Conservation (phyloP, 92 coral and sea anemone genomes). For the Desmophyllum pertusum region DNA sequence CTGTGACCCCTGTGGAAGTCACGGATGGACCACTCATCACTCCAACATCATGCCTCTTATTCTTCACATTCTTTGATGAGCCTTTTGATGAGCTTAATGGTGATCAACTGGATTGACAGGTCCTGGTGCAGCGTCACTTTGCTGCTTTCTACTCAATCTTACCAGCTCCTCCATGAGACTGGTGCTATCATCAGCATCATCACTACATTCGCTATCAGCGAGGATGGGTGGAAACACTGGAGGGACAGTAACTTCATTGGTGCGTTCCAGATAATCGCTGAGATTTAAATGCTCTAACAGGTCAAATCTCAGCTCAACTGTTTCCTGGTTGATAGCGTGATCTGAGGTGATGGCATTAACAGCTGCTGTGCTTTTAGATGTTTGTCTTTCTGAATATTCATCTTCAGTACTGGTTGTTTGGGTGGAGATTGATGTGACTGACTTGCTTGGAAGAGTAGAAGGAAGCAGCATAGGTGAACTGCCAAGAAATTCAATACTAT, state of each 20-base stretch:
- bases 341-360: not conserved
- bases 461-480: slow-evolving; percentile 9
- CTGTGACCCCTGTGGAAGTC: slow-evolving; percentile 33
- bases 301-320: slow-evolving; percentile 55
- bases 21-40: slow-evolving; percentile 31
- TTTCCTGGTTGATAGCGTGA: not conserved
- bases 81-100: not conserved
- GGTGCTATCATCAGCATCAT: slow-evolving; percentile 49
- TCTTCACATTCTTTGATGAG: not conserved
- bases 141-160: slow-evolving; percentile 73
- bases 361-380: not conserved
- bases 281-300: slow-evolving; percentile 66
- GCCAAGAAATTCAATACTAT: slow-evolving; percentile 15
- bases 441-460: slow-evolving; percentile 11
- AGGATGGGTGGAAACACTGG: slow-evolving; percentile 35
- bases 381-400: not conserved
- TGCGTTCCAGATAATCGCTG: slow-evolving; percentile 47
- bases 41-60: slow-evolving; percentile 24
- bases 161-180: slow-evolving; percentile 74
- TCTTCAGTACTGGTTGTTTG: slow-evolving; percentile 6
- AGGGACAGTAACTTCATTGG: slow-evolving; percentile 63
- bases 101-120: slow-evolving; percentile 4
- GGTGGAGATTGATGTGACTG: slow-evolving; percentile 11
- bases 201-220: slow-evolving; percentile 52
- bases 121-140: slow-evolving; percentile 52